Evolutionary conservation across 2,888 invertebrate species (phyloP), one percentile per base, ranked within the genome.

Genomic region (Spilosoma lubricipeda): DNA sequence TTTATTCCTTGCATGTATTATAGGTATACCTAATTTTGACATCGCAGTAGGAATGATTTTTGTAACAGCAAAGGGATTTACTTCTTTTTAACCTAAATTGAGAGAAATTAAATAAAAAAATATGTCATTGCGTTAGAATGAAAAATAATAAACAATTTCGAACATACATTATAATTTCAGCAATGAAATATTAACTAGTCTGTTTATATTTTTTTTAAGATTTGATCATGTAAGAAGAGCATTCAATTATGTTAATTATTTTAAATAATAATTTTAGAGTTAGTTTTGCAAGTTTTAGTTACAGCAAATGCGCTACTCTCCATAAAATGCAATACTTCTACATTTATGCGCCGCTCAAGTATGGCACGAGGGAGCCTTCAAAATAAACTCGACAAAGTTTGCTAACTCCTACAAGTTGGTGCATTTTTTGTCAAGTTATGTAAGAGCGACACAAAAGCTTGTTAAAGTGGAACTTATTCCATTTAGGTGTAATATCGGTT

Each of bases 1-100:
- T 91, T 93, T 93, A 93, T 90, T 90, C 84, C 91, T 90, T 90
- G 91, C 92, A 91, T 93, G 91, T 91, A 73, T 73, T 75, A 75
- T 70, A 90, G 5, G 4, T 15, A 59, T 13, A 56, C 8, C 7
- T 92, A 90, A 88, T 89, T 90, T 86, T 86, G 9, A 88, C 85
- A 87, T 85, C 76, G 72, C 77, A 78, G 79, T 77, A 77, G 77
- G 59, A 74, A 76, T 76, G 70, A 76, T 81, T 75, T 72, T 75
- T 71, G 66, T 73, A 78, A 84, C 52, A 23, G 9, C 5, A 56
- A 56, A 3, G n/a, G 76, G 71, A 70, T 78, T 66, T 70, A 72
- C 77, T 79, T 70, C 70, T 69, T 65, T 52, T 59, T 36, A 63
- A 75, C 70, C 73, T 65, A 77, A 73, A 78, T 77, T 82, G 82